A percentile compares a stretch with the other conserved stretches of the same genome.
Conservation (phyloP, 1,140 invertebrate species). For the Linepithema humile region DNA sequence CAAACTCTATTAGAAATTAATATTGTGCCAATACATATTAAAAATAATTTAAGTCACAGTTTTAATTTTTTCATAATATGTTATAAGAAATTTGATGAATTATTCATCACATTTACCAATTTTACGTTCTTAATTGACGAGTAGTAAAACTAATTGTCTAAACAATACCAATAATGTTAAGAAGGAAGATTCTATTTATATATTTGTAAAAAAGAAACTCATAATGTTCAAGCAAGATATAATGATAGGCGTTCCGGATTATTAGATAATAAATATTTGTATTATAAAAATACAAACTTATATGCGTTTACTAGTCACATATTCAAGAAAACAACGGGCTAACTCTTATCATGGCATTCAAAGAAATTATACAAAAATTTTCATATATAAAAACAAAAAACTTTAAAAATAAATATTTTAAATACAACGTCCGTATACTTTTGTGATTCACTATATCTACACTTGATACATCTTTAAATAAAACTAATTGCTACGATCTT, state of each 20-base stretch:
- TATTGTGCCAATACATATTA: conserved; percentile 5
- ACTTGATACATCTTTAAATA: background rate
- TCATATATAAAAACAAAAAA: background rate
- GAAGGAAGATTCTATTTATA: background rate
- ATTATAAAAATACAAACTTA: background rate
- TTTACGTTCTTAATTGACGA: background rate
- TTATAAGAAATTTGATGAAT: background rate
- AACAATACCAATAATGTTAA: background rate
- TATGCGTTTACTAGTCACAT: conserved; percentile 9
- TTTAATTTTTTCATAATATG: background rate
- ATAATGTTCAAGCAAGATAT: background rate
- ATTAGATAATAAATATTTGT: conserved; percentile 11
- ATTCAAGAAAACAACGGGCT: conserved; percentile 20
- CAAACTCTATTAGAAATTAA: background rate
- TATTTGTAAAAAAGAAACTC: background rate
- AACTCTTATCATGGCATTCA: conserved; percentile 10
- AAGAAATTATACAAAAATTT: background rate
- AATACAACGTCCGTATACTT: background rate
- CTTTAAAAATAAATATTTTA: conserved; percentile 18
- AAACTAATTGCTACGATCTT: background rate
- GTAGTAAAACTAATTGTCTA: background rate
- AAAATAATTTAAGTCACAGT: background rate
- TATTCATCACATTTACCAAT: background rate
- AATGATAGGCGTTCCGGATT: background rate
- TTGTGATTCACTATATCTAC: background rate